Evolutionary conservation across 2,113 vertebrate genomes (phyloP).

Genomic region (Ceyx margarethae): DNA sequence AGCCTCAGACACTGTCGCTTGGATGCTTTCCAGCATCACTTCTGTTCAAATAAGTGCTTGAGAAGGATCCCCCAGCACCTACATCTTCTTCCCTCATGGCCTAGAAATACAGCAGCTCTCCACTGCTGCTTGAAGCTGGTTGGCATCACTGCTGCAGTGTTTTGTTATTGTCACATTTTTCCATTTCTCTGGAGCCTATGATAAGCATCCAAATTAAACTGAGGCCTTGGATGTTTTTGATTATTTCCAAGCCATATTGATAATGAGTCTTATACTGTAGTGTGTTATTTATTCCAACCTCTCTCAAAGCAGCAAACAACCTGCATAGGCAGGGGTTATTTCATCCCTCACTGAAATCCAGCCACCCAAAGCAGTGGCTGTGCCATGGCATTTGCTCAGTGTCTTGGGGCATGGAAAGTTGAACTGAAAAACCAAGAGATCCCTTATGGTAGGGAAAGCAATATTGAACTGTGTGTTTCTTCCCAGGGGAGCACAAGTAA

Average conservation of each 20-base stretch:
- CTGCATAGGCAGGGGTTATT: not conserved
- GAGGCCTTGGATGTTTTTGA: not conserved
- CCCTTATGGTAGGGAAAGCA: not conserved
- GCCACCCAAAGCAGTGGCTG: not conserved
- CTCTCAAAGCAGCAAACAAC: not conserved
- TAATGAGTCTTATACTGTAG: not conserved
- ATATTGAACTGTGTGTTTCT: not conserved
- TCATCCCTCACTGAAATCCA: not conserved
- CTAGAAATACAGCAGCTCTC: not conserved
- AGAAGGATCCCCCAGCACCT: not conserved
- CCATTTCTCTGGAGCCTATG: not conserved
- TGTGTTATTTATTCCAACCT: not conserved
- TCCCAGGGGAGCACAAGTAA: not conserved
- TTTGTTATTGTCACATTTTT: not conserved
- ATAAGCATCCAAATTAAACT: constrained; percentile 24
- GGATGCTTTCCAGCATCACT: not conserved
- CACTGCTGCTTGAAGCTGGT: not conserved
- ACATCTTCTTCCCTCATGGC: not conserved
- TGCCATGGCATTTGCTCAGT: not conserved
- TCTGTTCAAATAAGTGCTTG: not conserved
- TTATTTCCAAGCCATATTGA: constrained; percentile 11
- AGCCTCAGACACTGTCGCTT: not conserved
- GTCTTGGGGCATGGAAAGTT: not conserved
- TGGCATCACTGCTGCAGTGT: not conserved
- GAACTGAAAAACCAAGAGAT: not conserved